These are phyloP conservation scores for Nebria salina DNA, from an alignment of 2,888 invertebrate species.

Conservation along the genomic window DNA sequence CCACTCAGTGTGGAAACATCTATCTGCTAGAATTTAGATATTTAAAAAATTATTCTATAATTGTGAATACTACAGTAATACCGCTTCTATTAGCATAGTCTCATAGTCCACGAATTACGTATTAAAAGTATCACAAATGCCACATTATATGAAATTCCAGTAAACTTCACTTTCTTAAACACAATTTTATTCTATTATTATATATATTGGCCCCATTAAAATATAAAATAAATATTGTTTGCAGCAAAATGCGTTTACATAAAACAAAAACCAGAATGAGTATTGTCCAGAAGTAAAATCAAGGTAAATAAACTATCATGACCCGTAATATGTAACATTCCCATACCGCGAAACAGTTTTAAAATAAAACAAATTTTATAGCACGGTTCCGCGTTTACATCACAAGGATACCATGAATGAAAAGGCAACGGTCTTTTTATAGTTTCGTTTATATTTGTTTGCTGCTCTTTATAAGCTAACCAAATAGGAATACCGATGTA, in stretches of 20 bases:
- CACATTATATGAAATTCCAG: constrained; percentile 10
- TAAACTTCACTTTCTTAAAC: constrained; percentile 2
- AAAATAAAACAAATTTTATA: constrained; percentile 46
- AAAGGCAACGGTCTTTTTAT: constrained; percentile 42
- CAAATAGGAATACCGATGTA: background rate
- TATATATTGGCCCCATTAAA: background rate
- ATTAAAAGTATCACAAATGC: constrained; percentile 2
- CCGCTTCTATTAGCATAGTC: constrained; percentile 10
- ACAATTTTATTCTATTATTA: background rate
- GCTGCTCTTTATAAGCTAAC: background rate
- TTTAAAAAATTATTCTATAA: background rate
- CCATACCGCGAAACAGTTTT: constrained; percentile 45
- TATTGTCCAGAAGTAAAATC: constrained; percentile 48
- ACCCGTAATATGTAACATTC: constrained; percentile 45
- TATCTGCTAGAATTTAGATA: background rate
- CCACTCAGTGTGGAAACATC: constrained; percentile 13
- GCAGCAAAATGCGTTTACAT: too few relatives aligned
- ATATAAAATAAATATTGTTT: too few relatives aligned
- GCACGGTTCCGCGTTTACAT: constrained; percentile 42
- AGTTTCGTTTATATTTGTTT: background rate
- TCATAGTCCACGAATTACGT: constrained; percentile 1
- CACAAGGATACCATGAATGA: constrained; percentile 47
- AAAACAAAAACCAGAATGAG: background rate
- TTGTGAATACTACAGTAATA: background rate
- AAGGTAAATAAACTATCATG: constrained; percentile 48